These are phyloP conservation scores for Centroberyx gerrardi DNA, from an alignment of 2,797 vertebrate genomes.

Conservation along the genomic window DNA sequence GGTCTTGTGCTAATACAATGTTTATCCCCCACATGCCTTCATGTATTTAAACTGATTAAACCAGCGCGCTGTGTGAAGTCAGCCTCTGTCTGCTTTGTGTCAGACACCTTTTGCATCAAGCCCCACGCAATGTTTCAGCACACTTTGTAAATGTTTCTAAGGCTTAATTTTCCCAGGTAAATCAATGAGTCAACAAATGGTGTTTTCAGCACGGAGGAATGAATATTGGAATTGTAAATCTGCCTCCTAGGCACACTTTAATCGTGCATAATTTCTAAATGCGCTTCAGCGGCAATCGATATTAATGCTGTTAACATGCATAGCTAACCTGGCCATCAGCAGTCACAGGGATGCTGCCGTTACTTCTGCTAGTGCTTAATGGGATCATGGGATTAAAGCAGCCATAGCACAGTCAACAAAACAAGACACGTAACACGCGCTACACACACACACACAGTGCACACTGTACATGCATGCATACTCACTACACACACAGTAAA, in stretches of 20 bases:
- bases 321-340: background rate
- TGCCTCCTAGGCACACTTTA: conserved; percentile 17
- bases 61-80: conserved; percentile 31
- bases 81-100: conserved; percentile 53
- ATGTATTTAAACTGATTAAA: conserved; percentile 38
- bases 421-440: background rate
- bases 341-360: conserved; percentile 19
- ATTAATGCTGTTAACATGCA: conserved; percentile 25
- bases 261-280: conserved; percentile 26
- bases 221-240: conserved; percentile 34
- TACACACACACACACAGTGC: conserved; percentile 7
- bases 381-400: conserved; percentile 51
- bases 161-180: conserved; percentile 19
- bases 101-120: conserved; percentile 55
- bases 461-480: background rate
- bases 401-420: conserved; percentile 22
- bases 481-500: background rate
- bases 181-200: conserved; percentile 60
- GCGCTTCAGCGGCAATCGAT: conserved; percentile 9
- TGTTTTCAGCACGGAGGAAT: conserved; percentile 33
- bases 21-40: conserved; percentile 12
- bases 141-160: conserved; percentile 30
- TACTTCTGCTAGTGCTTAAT: conserved; percentile 41
- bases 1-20: background rate
- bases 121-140: conserved; percentile 42